Conservation (phyloP, 1,140 invertebrate species). For the Pseudobourletiella spinata region DNA sequence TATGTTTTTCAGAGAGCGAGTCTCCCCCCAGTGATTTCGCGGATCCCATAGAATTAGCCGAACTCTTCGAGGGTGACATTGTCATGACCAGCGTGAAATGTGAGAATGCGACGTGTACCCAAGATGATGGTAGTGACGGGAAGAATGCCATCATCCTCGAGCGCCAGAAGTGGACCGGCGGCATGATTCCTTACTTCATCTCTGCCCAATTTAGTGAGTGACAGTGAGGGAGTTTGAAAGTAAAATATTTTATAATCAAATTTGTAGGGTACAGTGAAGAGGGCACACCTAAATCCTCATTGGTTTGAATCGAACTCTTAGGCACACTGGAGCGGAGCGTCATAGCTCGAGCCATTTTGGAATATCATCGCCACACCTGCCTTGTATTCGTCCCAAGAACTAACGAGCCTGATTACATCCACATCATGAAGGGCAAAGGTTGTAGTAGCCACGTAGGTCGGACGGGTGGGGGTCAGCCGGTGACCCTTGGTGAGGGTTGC, state of each 20-base stretch:
- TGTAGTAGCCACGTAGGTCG: conserved; percentile 33
- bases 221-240: neutral
- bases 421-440: conserved; percentile 39
- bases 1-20: neutral
- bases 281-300: too few species aligned
- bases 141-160: conserved; percentile 29
- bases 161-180: conserved; percentile 32
- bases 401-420: conserved; percentile 41
- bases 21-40: neutral
- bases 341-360: conserved; percentile 38
- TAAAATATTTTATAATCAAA: neutral
- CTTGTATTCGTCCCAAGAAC: conserved; percentile 41
- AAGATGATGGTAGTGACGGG: neutral
- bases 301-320: too few species aligned
- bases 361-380: conserved; percentile 41
- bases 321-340: conserved; percentile 35
- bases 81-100: neutral
- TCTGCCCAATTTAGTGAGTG: conserved; percentile 39
- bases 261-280: too few species aligned
- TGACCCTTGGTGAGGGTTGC: conserved; percentile 56
- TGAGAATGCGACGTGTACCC: neutral
- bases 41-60: conserved; percentile 40
- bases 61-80: conserved; percentile 41
- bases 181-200: conserved; percentile 42
- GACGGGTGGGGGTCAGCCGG: conserved; percentile 39